These are phyloP conservation scores for Balaenoptera acutorostrata DNA, from an alignment of 2,113 vertebrate genomes.

Conservation along the genomic window DNA sequence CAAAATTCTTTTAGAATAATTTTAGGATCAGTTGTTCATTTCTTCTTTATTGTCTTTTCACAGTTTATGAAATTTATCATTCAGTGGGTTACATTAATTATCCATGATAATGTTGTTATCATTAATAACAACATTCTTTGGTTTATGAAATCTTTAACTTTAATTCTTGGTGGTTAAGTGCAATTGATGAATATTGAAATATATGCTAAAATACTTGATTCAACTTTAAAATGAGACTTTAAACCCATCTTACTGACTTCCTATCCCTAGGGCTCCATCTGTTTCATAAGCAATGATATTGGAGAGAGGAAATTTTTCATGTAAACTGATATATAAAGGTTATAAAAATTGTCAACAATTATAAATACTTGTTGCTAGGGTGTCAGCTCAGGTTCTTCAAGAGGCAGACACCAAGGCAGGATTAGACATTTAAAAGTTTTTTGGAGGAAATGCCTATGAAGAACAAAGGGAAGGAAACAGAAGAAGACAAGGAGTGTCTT, in stretches of 20 bases:
- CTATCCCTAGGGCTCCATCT: background rate
- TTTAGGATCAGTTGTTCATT: background rate
- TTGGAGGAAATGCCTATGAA: background rate
- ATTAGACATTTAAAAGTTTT: background rate
- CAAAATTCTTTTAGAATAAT: background rate
- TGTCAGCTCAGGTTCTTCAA: background rate
- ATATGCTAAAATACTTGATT: background rate
- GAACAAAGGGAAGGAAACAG: background rate
- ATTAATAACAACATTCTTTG: background rate
- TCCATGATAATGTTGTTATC: background rate
- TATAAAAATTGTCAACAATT: background rate
- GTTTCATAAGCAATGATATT: background rate
- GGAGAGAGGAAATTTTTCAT: background rate
- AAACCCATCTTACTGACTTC: background rate
- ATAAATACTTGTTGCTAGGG: background rate
- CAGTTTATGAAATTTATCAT: background rate
- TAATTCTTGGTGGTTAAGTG: background rate
- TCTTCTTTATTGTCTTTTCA: slow-evolving; percentile 8
- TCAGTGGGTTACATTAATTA: background rate
- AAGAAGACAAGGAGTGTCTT: background rate
- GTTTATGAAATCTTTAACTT: background rate
- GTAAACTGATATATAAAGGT: background rate
- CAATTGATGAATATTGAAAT: background rate
- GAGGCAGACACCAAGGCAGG: background rate
- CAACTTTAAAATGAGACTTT: background rate